A percentile compares a stretch with the other conserved stretches of the same genome.
Evolutionary conservation across 2,888 invertebrate species (phyloP).

Genomic region (Brachyptera risi): DNA sequence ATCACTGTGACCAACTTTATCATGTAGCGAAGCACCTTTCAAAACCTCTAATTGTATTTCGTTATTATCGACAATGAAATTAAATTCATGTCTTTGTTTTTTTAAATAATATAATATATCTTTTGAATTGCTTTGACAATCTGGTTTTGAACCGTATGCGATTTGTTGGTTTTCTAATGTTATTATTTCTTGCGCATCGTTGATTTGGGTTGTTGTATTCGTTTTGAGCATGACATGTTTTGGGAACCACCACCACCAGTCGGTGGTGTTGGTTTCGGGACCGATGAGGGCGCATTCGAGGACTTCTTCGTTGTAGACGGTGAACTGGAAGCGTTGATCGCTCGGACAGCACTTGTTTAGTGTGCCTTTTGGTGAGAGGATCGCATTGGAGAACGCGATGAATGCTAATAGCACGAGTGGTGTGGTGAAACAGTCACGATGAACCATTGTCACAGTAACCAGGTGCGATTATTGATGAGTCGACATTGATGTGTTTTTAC

Average conservation of each 20-base stretch:
- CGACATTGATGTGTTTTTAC: too few species aligned
- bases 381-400: neutral
- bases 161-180: constrained; percentile 1
- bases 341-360: constrained; percentile 8
- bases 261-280: neutral
- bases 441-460: too few species aligned
- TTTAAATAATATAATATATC: neutral
- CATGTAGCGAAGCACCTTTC: constrained; percentile 8
- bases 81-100: constrained; percentile 1
- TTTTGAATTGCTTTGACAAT: neutral
- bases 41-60: neutral
- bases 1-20: neutral
- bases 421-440: too few species aligned
- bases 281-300: constrained; percentile 8
- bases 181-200: neutral
- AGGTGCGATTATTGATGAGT: too few species aligned
- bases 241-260: constrained; percentile 13
- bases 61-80: neutral
- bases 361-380: neutral
- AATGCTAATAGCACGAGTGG: too few species aligned
- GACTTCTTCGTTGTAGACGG: neutral
- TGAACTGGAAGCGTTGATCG: neutral
- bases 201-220: neutral
- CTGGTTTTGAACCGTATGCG: constrained; percentile 3
- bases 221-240: neutral